Evolutionary conservation across 2,113 vertebrate genomes (phyloP).

Genomic region (Sylvilagus bachmani): DNA sequence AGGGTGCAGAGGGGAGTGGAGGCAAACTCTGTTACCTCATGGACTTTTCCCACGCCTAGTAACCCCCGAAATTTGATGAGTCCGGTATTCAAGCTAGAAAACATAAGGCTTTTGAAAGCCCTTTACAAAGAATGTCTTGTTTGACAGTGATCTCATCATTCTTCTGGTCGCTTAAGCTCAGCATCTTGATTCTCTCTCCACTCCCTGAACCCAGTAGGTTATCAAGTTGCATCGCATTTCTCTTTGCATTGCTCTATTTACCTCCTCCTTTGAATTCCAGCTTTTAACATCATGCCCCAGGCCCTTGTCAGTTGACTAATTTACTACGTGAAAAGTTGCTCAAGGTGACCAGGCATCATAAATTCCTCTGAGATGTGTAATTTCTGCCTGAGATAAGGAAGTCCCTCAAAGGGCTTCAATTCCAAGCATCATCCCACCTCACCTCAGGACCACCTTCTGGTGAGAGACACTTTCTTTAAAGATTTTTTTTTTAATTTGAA

Average conservation of each 20-base stretch:
- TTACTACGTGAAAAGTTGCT: neutral
- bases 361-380: neutral
- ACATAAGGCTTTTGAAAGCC: constrained; percentile 59
- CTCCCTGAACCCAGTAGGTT: neutral
- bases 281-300: neutral
- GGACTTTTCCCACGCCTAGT: constrained; percentile 31
- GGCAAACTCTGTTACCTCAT: constrained; percentile 6
- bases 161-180: constrained; percentile 40
- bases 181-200: constrained; percentile 38
- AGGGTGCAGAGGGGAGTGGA: neutral
- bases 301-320: neutral
- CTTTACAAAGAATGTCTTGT: constrained; percentile 67
- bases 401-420: neutral
- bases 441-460: neutral
- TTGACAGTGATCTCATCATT: constrained; percentile 21
- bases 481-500: too few relatives aligned
- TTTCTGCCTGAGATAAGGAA: neutral
- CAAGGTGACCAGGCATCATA: neutral
- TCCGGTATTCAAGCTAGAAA: constrained; percentile 42
- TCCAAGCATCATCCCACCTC: neutral
- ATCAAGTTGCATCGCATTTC: neutral
- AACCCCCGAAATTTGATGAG: constrained; percentile 43
- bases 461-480: neutral
- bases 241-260: constrained; percentile 11
- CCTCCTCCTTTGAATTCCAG: constrained; percentile 15